Evolutionary conservation across 2,113 vertebrate genomes (phyloP), one percentile per base, ranked within the genome.

Genomic region (Balaeniceps rex): DNA sequence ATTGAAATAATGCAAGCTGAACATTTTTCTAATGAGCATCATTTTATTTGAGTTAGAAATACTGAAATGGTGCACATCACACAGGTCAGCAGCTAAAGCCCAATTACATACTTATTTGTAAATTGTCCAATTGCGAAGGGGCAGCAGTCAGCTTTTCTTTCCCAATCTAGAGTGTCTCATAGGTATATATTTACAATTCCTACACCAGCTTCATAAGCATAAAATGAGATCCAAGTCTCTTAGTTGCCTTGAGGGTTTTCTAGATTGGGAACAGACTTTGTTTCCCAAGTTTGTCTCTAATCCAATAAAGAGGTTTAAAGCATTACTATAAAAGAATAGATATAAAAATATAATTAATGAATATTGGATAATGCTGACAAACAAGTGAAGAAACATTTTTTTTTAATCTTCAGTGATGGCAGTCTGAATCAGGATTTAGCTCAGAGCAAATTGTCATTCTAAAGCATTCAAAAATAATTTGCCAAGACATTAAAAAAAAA

Each of bases 81-180:
- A 92, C 68, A 84, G 93, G 94, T 96, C 97, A 97, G 94, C 94
- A 97, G 47, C 94, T 91, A 71, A 83, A 95, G 64, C 54, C 77
- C 83, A 93, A 82, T 96, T 96, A 93, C 54, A 33, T 16, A 83
- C 81, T 76, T 92, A 87, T 86, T 85, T 96, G 92, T 95, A 93
- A 96, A 83, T 74, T 90, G 88, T 80, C 91, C 94, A 87, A 3
- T 92, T 92, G 91, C 55, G 66, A 91, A 96, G 84, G 86, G 94
- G 85, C 12, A 51, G 64, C 75, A 83, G 91, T 97, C 90, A 94
- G 88, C 92, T 97, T 96, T 97, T 90, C 85, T 96, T 96, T 47
- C 79, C 82, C 87, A 91, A 17, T 92, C 80, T 86, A 46, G 36
- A 77, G 55, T 81, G 93, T 96, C 88, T 95, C 92, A 84, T 58